Evolutionary conservation across 2,888 invertebrate genomes (phyloP), one percentile per base, ranked within the genome.

Genomic region (Caenorhabditis sp.): DNA sequence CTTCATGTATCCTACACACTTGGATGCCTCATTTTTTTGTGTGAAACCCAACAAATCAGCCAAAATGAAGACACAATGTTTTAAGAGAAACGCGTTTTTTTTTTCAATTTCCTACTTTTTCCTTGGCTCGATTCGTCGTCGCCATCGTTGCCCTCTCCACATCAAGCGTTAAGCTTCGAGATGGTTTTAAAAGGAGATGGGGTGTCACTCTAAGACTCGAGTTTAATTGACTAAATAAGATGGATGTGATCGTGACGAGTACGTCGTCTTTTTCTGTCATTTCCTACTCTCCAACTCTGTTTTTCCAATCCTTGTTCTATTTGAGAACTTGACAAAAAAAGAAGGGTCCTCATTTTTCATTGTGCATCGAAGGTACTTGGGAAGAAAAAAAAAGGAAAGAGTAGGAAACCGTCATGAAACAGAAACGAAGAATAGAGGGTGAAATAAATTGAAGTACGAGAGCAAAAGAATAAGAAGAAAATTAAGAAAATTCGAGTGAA

Each of bases 211-310:
- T 79, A 70, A 79, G 79, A 79, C 70, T 64, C 79, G 70, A 79
- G 47, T 79, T 79, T 79, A 79, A 79, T 79, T 79, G 79, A 79
- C 79, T 64, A 79, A 64, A 79, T 70, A 64, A 79, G 70, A 70
- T 63, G 77, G 77, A 69, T 69, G 66, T 59, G 68, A 76, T 76
- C 68, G 76, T 68, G 76, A 68, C 59, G 75, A 66, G 54, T 75
- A 58, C 14, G 19, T 47, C 47, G 47, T 19, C 14, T 47, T n/a
- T 47, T 47, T n/a, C 19, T 72, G 38, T 12, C 38, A 38, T 58
- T 8, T 28, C 14, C 49, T 49, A 49, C 19, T 69, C n/a, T 26
- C 24, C 31, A 31, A 63, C 61, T 59, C 49, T 38, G 59, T 72
- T 58, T 59, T 58, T 59, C 16, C 54, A 63, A 38, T 12, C 19